Conservation (phyloP, 1,140 invertebrate genomes). For the Drosophila sp. region DNA sequence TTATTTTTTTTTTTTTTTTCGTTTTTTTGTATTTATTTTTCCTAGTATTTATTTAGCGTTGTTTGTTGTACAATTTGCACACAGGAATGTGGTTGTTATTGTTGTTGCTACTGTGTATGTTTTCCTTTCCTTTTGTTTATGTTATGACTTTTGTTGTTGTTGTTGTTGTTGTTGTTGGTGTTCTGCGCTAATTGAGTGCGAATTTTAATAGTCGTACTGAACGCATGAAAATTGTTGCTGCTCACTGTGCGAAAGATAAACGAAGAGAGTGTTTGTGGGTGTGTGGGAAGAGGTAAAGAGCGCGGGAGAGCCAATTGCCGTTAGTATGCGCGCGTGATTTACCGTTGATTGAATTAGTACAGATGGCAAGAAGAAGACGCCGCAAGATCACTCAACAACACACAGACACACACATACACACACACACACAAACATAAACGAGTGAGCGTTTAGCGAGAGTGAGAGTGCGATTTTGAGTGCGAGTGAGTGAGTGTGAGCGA, state of each 20-base stretch:
- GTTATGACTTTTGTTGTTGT: constrained; percentile 52
- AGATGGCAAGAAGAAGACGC: constrained; percentile 40
- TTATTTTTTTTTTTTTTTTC: not conserved
- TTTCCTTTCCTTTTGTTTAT: constrained; percentile 55
- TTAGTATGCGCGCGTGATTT: constrained; percentile 46
- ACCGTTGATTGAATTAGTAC: constrained; percentile 58
- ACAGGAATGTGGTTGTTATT: constrained; percentile 58
- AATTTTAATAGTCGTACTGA: constrained; percentile 56
- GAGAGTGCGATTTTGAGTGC: constrained; percentile 14
- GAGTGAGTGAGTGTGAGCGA: constrained; percentile 18
- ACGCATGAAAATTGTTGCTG: constrained; percentile 29
- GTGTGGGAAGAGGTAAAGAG: not conserved
- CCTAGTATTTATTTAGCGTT: constrained; percentile 56
- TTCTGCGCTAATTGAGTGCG: constrained; percentile 68
- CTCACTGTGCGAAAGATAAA: constrained; percentile 3
- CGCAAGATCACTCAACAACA: constrained; percentile 39
- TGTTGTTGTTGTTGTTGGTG: constrained; percentile 55
- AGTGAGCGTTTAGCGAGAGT: constrained; percentile 8
- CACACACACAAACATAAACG: constrained; percentile 8
- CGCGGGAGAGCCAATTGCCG: constrained; percentile 9
- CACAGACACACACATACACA: too few species aligned
- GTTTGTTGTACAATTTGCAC: constrained; percentile 50
- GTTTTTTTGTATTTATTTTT: constrained; percentile 27
- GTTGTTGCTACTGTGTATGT: constrained; percentile 30
- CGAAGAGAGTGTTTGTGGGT: not conserved